Base-by-base conservation (phyloP, 2,113 vertebrate genomes). In the Pomatorhinus ruficollis region DNA sequence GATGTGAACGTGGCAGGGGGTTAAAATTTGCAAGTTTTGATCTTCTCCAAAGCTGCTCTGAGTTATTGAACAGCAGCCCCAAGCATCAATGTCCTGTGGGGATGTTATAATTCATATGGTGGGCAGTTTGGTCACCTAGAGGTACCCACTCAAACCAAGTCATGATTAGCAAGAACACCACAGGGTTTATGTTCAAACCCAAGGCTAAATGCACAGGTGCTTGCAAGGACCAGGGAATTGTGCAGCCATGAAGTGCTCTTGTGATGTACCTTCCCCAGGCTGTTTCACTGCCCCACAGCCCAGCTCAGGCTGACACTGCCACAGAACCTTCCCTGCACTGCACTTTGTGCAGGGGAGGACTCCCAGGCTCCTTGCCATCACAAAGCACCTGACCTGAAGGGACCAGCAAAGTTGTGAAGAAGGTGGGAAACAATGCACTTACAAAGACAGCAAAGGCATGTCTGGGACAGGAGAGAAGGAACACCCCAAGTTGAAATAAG, bases 381-480 rank as follows among this genome's bases (percentile, higher is more conserved):
- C 1, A 2, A 18, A 89, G 21, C 47, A 49, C 19, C 5, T 0
- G 0, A 17, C 31, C 19, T 2, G 0, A 11, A 77, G 64, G 33
- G 35, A 24, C 19, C 68, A 84, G 11, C 21, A 76, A 76, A 80
- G 25, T 6, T 50, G 28, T 3, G 3, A 47, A 47, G 27, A 27
- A 24, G 27, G 18, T 42, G 23, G 39, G 23, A 68, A 90, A 50
- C 45, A 63, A 42, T 8, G 10, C 11, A 3, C 7, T 59, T 33
- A 37, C 3, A 5, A 64, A 54, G 33, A 14, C 1, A 57, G 35
- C 39, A 49, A 59, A 44, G 31, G 12, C 19, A 12, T 16, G 52
- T 30, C 45, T 65, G 54, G 30, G 30, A 27, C n/a, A 47, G 64
- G n/a, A 57, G 47, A 71, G 28, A 57, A 66, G 23, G 61, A 83